Conservation (phyloP, 2,888 invertebrate species). For the Meteorus cinctellus region DNA sequence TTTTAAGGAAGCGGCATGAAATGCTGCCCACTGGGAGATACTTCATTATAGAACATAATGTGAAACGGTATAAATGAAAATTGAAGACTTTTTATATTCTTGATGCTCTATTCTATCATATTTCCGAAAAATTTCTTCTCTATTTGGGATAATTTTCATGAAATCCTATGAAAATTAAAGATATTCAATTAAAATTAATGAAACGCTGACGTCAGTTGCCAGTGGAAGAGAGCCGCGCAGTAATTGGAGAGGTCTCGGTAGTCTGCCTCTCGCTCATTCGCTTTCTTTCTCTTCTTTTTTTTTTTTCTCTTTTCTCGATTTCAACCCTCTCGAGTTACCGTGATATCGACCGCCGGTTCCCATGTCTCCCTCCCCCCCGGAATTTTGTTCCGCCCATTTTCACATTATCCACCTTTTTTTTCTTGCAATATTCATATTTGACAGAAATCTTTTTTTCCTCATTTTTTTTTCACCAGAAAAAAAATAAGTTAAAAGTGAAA, state of each 20-base stretch:
- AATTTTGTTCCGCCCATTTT: constrained; percentile 8
- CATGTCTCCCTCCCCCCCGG: background rate
- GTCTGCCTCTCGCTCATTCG: constrained; percentile 33
- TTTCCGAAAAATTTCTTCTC: constrained; percentile 8
- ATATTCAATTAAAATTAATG: constrained; percentile 70
- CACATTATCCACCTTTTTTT: background rate
- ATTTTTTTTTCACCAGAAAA: background rate
- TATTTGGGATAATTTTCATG: constrained; percentile 27
- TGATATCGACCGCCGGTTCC: constrained; percentile 20
- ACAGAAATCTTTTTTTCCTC: constrained; percentile 7
- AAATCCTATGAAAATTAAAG: constrained; percentile 59
- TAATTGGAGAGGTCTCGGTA: constrained; percentile 64
- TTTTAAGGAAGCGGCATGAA: no score
- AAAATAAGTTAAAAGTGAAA: background rate
- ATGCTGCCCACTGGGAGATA: background rate
- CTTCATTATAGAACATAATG: background rate
- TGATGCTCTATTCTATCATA: constrained; percentile 12
- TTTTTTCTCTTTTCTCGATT: constrained; percentile 29
- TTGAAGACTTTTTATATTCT: background rate
- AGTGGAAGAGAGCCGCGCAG: constrained; percentile 45
- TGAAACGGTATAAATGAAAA: background rate
- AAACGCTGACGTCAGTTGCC: constrained; percentile 61
- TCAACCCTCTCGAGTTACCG: constrained; percentile 37
- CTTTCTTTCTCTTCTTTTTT: constrained; percentile 38
- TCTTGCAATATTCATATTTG: constrained; percentile 19